Evolutionary conservation across 2,113 vertebrate species (phyloP).

Genomic region (Urocynchramus pylzowi): DNA sequence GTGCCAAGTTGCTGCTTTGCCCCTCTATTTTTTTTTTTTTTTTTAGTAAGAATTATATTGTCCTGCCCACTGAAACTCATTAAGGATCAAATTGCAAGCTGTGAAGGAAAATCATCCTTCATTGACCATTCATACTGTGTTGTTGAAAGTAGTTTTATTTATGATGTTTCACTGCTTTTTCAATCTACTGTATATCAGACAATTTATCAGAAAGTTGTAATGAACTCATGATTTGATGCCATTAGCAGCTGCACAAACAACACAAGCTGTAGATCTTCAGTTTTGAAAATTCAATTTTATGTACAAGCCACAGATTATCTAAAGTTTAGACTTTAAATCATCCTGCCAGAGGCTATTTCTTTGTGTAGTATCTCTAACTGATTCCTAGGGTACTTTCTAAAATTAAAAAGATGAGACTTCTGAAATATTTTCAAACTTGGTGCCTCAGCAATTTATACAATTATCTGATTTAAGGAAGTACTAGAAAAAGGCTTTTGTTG

Average conservation of each 20-base stretch:
- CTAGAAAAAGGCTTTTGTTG: neutral
- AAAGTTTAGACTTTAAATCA: neutral
- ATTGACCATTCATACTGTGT: neutral
- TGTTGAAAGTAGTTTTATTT: conserved; percentile 15
- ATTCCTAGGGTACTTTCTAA: neutral
- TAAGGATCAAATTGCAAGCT: neutral
- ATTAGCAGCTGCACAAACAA: neutral
- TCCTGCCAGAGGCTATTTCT: neutral
- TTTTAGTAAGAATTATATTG: neutral
- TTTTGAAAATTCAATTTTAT: neutral
- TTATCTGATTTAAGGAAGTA: neutral
- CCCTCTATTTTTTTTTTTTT: neutral
- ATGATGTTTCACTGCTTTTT: neutral
- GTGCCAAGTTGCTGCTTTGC: neutral
- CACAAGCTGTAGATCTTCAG: neutral
- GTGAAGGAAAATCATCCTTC: neutral
- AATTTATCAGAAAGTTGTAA: neutral
- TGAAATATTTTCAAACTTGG: neutral
- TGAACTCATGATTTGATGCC: neutral
- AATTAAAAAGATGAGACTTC: neutral
- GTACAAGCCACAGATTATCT: neutral
- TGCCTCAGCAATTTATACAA: neutral
- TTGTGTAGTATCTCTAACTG: neutral
- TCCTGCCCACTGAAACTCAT: neutral
- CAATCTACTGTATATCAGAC: neutral